These are phyloP conservation scores for Gobius niger DNA, from an alignment of 2,113 vertebrate genomes.

Conservation along the genomic window DNA sequence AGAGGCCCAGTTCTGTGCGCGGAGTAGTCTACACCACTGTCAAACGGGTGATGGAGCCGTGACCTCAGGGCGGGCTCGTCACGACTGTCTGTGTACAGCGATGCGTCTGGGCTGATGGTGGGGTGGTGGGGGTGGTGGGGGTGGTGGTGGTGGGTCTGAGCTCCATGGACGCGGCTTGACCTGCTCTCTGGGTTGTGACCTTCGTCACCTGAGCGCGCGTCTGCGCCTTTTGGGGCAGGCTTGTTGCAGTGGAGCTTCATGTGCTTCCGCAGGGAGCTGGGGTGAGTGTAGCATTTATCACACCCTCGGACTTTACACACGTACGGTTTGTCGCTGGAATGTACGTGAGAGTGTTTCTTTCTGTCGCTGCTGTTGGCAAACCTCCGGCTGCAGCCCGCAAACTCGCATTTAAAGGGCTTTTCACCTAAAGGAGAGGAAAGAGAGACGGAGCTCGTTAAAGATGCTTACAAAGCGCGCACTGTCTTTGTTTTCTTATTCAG, in stretches of 20 bases:
- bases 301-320: slow-evolving; percentile 70
- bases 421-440: slow-evolving; percentile 75
- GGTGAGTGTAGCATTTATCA: slow-evolving; percentile 73
- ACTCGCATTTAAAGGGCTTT: slow-evolving; percentile 80
- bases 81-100: slow-evolving; percentile 68
- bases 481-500: not conserved
- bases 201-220: slow-evolving; percentile 49
- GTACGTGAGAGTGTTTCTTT: slow-evolving; percentile 74
- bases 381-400: slow-evolving; percentile 75
- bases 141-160: slow-evolving; percentile 51
- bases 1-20: slow-evolving; percentile 75
- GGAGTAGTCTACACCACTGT: slow-evolving; percentile 76
- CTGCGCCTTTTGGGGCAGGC: slow-evolving; percentile 57
- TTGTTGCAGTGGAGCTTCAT: slow-evolving; percentile 76
- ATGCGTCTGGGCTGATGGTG: slow-evolving; percentile 44
- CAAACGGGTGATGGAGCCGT: slow-evolving; percentile 76
- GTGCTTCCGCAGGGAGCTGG: slow-evolving; percentile 75
- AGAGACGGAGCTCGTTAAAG: slow-evolving; percentile 65
- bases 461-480: slow-evolving; percentile 15
- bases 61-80: slow-evolving; percentile 73
- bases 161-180: slow-evolving; percentile 61
- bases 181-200: slow-evolving; percentile 54
- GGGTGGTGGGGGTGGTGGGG: slow-evolving; percentile 41
- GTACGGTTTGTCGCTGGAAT: slow-evolving; percentile 75
- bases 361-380: slow-evolving; percentile 78